Conservation (phyloP, 1,140 invertebrate species). For the Zaprionus ornatus region DNA sequence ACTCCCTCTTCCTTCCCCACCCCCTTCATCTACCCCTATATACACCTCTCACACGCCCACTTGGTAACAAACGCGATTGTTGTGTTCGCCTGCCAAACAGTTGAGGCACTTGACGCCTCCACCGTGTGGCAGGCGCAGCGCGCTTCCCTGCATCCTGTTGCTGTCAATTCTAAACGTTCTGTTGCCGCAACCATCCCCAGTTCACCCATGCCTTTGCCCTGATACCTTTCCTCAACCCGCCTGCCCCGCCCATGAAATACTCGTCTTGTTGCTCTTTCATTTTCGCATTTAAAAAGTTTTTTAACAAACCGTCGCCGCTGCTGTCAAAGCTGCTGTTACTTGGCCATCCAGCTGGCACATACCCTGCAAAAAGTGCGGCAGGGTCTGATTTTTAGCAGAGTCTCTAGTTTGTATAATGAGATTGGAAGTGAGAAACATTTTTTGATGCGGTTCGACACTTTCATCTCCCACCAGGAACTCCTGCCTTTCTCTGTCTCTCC, state of each 20-base stretch:
- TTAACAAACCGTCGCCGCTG: slow-evolving; percentile 53
- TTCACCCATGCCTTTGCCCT: background rate
- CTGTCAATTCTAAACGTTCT: slow-evolving; percentile 65
- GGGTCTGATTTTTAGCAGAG: background rate
- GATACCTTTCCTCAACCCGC: background rate
- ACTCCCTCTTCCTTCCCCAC: background rate
- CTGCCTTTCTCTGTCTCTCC: too few relatives aligned
- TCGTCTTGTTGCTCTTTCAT: slow-evolving; percentile 80
- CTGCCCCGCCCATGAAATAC: slow-evolving; percentile 13
- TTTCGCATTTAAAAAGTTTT: slow-evolving; percentile 74
- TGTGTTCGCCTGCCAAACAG: slow-evolving; percentile 67
- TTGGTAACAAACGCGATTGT: slow-evolving; percentile 67
- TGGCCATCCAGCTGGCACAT: slow-evolving; percentile 14
- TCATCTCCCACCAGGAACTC: too few relatives aligned
- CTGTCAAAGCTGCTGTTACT: slow-evolving; percentile 23
- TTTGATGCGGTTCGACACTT: too few relatives aligned
- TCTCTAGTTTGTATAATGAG: background rate
- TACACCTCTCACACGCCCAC: background rate
- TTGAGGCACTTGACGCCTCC: slow-evolving; percentile 68
- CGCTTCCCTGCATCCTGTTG: slow-evolving; percentile 64
- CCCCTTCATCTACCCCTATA: background rate
- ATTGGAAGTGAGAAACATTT: too few relatives aligned
- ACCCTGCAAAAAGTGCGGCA: background rate
- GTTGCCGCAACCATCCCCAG: background rate
- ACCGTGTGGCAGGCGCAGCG: slow-evolving; percentile 28